Evolutionary conservation across 2,113 vertebrate genomes (phyloP), one percentile per base, ranked within the genome.

Genomic region (Microcebus jonahi): DNA sequence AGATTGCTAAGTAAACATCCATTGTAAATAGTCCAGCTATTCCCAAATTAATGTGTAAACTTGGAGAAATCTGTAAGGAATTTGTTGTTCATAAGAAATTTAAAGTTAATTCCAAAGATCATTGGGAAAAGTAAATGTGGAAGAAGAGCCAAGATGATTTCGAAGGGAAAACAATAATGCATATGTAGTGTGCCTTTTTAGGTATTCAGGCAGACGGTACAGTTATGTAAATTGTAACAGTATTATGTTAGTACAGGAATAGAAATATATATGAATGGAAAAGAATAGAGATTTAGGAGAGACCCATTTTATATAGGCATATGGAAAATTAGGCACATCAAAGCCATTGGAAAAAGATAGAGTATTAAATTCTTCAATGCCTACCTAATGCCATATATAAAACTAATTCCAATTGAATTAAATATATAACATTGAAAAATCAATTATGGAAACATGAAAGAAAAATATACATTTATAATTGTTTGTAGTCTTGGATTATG

Each of bases 151-250:
- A 85, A 10, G 53, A 25, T 50, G 8, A 25, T 73, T 83, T 94
- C 85, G 70, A 95, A 93, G 12, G 15, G 71, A 93, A 93, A 95
- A 20, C 76, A 91, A 6, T 68, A 81, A 73, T 77, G 36, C n/a
- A 81, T 48, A 1, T 85, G 2, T 85, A 48, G 10, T 82, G 18
- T 85, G 48, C 2, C 23, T 23, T 80, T 67, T 63, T 80, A 48
- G 31, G 45, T 84, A 45, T 68, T 50, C 11, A n/a, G 13, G 45
- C 31, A 82, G 31, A 39, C 25, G 63, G 3, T 94, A 18, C 81
- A 71, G 63, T 57, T 13, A 34, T 75, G 93, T 53, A 34, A 67
- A 76, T 67, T 55, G 34, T 34, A 76, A 8, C 5, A 83, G 10
- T 63, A 42, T 15, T 6, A 50, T 83, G 53, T 31, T 91, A 48